These are phyloP conservation scores for Phymatocera aterrima DNA, from an alignment of 2,888 invertebrate genomes.

Conservation along the genomic window DNA sequence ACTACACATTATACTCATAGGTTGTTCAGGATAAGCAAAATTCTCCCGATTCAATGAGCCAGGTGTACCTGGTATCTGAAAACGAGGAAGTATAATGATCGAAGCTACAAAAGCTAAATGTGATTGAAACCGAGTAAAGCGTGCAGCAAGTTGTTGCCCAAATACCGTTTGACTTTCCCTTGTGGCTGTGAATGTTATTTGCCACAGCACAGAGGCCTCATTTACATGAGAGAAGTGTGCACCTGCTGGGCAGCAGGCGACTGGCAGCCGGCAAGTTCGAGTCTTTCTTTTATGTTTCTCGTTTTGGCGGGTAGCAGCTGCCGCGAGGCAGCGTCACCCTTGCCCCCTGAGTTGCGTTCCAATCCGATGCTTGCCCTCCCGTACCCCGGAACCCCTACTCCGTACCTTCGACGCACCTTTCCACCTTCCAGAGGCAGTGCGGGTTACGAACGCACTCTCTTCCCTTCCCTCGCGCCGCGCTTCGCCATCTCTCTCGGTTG, in stretches of 20 bases:
- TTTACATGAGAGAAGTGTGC: conserved; percentile 55
- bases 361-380: conserved; percentile 49
- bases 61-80: neutral
- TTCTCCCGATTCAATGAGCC: neutral
- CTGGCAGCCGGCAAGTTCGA: conserved; percentile 75
- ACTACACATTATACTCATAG: neutral
- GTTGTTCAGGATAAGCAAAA: neutral
- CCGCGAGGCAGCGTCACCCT: conserved; percentile 53
- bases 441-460: conserved; percentile 52
- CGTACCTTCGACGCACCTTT: conserved; percentile 50
- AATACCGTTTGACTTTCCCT: conserved; percentile 27
- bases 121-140: neutral
- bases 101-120: neutral
- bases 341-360: conserved; percentile 52
- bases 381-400: conserved; percentile 33
- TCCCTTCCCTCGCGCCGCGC: conserved; percentile 42
- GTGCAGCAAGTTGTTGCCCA: conserved; percentile 7
- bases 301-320: conserved; percentile 65
- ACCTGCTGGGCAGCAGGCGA: conserved; percentile 56
- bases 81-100: neutral
- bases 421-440: conserved; percentile 46
- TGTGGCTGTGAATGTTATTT: conserved; percentile 22
- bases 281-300: conserved; percentile 61
- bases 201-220: conserved; percentile 47
- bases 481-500: conserved; percentile 46